These are phyloP conservation scores for Scelioninae gen. 1 DNA, from an alignment of 2,888 invertebrate species.

Conservation along the genomic window DNA sequence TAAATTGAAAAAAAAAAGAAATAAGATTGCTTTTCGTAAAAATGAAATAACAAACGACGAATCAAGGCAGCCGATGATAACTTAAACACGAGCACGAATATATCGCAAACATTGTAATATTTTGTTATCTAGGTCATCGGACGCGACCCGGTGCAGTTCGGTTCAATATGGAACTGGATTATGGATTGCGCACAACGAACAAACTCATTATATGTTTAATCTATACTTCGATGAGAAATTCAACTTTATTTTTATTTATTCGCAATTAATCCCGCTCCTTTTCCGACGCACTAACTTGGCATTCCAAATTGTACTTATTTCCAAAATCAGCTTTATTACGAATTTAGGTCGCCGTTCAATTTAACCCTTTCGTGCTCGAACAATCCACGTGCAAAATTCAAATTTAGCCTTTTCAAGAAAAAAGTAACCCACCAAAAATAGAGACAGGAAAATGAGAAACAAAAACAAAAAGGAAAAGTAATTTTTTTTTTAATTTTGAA, in stretches of 20 bases:
- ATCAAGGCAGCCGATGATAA: conserved; percentile 52
- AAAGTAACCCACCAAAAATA: not conserved
- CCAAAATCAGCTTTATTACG: conserved; percentile 49
- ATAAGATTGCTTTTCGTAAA: not conserved
- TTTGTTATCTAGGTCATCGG: conserved; percentile 70
- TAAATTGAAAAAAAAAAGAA: conserved; percentile 18
- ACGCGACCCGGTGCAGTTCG: conserved; percentile 61
- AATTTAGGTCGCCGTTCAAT: conserved; percentile 67
- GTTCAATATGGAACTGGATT: conserved; percentile 71
- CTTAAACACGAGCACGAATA: conserved; percentile 55
- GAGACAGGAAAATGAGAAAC: too few relatives aligned
- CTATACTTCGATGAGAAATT: conserved; percentile 48
- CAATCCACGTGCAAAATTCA: conserved; percentile 58
- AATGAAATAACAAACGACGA: conserved; percentile 32
- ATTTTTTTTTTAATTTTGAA: not conserved
- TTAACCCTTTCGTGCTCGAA: conserved; percentile 58
- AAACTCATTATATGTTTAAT: conserved; percentile 64
- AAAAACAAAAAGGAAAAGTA: not conserved
- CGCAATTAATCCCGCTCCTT: conserved; percentile 53
- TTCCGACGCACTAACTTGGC: conserved; percentile 17
- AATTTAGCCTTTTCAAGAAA: conserved; percentile 20
- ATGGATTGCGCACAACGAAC: conserved; percentile 63
- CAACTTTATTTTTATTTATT: conserved; percentile 63
- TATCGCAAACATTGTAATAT: conserved; percentile 68
- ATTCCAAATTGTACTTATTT: conserved; percentile 51